Conservation (phyloP, 2,888 invertebrate genomes). For the Lithophane socia region DNA sequence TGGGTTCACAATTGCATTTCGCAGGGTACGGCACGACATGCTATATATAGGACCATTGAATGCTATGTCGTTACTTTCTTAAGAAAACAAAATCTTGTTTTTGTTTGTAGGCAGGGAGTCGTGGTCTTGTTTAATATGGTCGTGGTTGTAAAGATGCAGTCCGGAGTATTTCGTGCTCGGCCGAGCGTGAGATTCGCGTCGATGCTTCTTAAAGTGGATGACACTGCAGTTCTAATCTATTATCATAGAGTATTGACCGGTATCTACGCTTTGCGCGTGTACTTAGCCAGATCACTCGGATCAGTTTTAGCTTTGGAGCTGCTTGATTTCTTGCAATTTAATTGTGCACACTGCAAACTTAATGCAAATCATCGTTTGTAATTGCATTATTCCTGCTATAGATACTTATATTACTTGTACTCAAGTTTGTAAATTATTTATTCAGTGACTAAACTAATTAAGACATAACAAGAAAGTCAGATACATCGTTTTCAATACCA, state of each 20-base stretch:
- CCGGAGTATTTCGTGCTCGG: conserved; percentile 68
- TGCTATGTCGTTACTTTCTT: conserved; percentile 70
- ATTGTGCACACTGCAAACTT: conserved; percentile 11
- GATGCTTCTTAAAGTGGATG: conserved; percentile 76
- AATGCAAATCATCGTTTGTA: conserved; percentile 40
- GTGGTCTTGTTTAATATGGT: conserved; percentile 72
- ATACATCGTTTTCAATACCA: conserved; percentile 65
- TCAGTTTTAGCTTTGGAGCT: conserved; percentile 28
- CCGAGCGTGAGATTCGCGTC: conserved; percentile 69
- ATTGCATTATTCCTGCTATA: conserved; percentile 29
- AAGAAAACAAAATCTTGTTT: conserved; percentile 72
- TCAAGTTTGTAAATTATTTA: conserved; percentile 1
- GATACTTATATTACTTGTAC: not conserved
- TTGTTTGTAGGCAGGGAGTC: conserved; percentile 69
- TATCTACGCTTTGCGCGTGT: conserved; percentile 48
- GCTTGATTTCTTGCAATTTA: conserved; percentile 28
- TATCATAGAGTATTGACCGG: conserved; percentile 74
- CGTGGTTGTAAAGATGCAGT: conserved; percentile 69
- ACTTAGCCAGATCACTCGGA: conserved; percentile 38
- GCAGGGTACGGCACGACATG: conserved; percentile 61
- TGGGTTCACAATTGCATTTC: conserved; percentile 60
- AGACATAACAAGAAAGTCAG: conserved; percentile 60
- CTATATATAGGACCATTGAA: conserved; percentile 63
- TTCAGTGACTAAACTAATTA: conserved; percentile 55
- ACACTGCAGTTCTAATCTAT: conserved; percentile 77